A percentile compares a stretch with the other conserved stretches of the same genome.
Conservation (phyloP, 2,113 vertebrate species). For the Nanorana parkeri region DNA sequence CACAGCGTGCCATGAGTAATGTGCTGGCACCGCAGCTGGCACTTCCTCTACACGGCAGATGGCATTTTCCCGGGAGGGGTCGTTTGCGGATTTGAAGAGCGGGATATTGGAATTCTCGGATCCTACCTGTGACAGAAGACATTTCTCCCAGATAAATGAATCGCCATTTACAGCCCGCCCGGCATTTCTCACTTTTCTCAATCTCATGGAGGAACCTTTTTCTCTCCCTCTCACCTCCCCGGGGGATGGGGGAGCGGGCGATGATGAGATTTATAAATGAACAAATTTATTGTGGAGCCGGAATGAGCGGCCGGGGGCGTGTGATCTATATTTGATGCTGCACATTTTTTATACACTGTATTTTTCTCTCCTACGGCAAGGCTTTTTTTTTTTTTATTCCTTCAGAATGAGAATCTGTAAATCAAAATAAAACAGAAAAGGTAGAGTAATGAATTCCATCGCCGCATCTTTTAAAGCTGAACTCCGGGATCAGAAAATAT, state of each 20-base stretch:
- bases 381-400: background rate
- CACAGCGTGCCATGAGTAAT: background rate
- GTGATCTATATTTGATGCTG: constrained; percentile 36
- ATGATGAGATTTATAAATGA: constrained; percentile 1
- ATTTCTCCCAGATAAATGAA: background rate
- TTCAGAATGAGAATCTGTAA: background rate
- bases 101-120: background rate
- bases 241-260: background rate
- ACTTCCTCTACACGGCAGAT: background rate
- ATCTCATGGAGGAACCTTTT: background rate
- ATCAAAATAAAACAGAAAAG: constrained; percentile 8
- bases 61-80: background rate
- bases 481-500: no score
- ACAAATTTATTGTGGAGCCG: background rate
- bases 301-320: background rate
- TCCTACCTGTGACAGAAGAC: background rate
- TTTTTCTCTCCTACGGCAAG: background rate
- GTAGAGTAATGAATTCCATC: no score
- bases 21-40: background rate
- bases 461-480: no score
- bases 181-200: background rate
- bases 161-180: background rate
- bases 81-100: background rate
- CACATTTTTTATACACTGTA: background rate
- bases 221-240: no score